Base-by-base conservation (phyloP, 2,888 invertebrate genomes). In the Lymantria dispar region DNA sequence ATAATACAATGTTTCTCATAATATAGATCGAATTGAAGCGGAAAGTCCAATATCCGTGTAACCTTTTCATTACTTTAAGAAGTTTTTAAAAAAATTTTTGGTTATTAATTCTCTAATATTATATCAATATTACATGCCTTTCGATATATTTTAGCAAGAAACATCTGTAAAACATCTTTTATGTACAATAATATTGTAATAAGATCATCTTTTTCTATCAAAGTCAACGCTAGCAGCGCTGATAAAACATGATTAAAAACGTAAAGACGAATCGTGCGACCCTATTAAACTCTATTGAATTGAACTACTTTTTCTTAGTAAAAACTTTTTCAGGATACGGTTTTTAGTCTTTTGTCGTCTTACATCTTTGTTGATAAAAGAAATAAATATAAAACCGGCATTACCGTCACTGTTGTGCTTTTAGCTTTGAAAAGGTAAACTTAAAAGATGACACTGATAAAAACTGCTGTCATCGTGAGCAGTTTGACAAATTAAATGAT, bases 231-330 rank as follows among this genome's bases (percentile, higher is more conserved):
- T 38, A 7, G 11, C 38, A n/a, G 38, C n/a, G 38, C 11, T 12
- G n/a, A 38, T 10, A 38, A 38, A 33, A 33, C 33, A 33, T 33
- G 33, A 33, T 33, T 33, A 33, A 33, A 33, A 33, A 33, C 43
- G 29, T 13, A 36, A 45, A 52, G 41, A 37, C 38, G 47, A 52
- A 50, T 45, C 43, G 42, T 52, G 52, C 47, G 29, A 48, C 38
- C 44, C 43, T 46, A 49, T 42, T 36, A 43, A 38, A 38, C 38
- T 38, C 38, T 12, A 38, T 38, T 38, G 38, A 43, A 38, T 47
- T 29, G 39, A 39, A 29, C 31, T 5, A 30, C 36, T 45, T 47
- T 48, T 46, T 45, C 39, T 7, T 11, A 10, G 5, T 22, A 40
- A 48, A 12, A 31, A 11, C 33, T 45, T 45, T 46, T 41, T 33